Evolutionary conservation across 2,888 invertebrate genomes (phyloP).

Genomic region (Melanophora roralis): DNA sequence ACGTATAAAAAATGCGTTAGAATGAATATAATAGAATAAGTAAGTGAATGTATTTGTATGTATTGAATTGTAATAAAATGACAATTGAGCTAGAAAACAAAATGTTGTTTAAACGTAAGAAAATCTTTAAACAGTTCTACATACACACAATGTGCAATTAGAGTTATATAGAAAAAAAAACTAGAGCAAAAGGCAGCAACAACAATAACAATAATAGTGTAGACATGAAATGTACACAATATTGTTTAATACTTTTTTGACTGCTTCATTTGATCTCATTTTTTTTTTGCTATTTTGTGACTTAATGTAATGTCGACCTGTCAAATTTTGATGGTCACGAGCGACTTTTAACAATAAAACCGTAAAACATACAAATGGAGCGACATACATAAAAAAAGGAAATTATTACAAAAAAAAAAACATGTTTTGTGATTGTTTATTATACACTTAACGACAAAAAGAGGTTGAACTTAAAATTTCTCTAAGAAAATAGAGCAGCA

Average conservation of each 20-base stretch:
- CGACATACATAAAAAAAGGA: neutral
- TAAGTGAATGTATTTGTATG: conserved; percentile 61
- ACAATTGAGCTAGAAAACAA: conserved; percentile 53
- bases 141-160: conserved; percentile 50
- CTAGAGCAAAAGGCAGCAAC: conserved; percentile 4
- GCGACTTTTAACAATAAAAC: conserved; percentile 54
- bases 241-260: conserved; percentile 44
- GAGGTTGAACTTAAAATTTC: no score
- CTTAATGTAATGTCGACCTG: conserved; percentile 66
- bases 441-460: conserved; percentile 11
- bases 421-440: neutral
- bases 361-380: conserved; percentile 15
- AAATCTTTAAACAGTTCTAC: conserved; percentile 31
- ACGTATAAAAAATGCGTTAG: neutral
- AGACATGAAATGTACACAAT: conserved; percentile 36
- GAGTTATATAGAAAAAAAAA: conserved; percentile 38
- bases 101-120: conserved; percentile 22
- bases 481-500: no score
- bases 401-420: conserved; percentile 24
- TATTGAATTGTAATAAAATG: conserved; percentile 71
- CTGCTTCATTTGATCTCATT: neutral
- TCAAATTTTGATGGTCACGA: conserved; percentile 74
- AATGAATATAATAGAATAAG: conserved; percentile 19
- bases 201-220: conserved; percentile 30
- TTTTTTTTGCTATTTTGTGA: conserved; percentile 34